Conservation (phyloP, 2,113 vertebrate species). For the Paralichthys olivaceus region DNA sequence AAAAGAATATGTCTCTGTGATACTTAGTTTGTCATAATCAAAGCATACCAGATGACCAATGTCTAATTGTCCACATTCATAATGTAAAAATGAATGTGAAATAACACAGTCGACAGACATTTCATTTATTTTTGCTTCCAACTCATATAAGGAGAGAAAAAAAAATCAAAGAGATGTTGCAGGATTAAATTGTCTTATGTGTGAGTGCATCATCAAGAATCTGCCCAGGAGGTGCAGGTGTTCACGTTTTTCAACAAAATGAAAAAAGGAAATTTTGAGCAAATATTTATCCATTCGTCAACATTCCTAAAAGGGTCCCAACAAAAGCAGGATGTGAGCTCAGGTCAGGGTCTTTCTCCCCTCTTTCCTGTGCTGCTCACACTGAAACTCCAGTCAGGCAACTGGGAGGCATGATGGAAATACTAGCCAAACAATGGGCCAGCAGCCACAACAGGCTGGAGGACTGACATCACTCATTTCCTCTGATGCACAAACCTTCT, state of each 20-base stretch:
- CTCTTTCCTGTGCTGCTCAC: conserved; percentile 54
- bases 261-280: conserved; percentile 62
- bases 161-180: background rate
- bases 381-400: conserved; percentile 33
- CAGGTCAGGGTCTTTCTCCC: conserved; percentile 52
- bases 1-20: background rate
- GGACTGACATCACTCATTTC: conserved; percentile 73
- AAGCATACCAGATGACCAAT: no score
- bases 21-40: no score
- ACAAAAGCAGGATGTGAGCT: conserved; percentile 83
- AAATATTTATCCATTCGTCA: conserved; percentile 75
- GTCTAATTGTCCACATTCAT: background rate
- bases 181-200: background rate
- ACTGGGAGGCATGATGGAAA: conserved; percentile 58
- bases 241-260: conserved; percentile 24
- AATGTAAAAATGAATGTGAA: background rate
- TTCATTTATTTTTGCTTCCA: background rate
- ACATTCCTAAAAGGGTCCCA: conserved; percentile 73
- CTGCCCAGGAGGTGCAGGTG: conserved; percentile 35
- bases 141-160: background rate
- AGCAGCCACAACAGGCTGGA: conserved; percentile 45
- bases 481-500: conserved; percentile 52
- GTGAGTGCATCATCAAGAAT: background rate
- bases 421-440: conserved; percentile 67
- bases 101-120: background rate